A percentile compares a stretch with the other conserved stretches of the same genome.
These are phyloP conservation scores for Penaeus vannamei DNA, from an alignment of 1,140 invertebrate genomes.

Conservation along the genomic window DNA sequence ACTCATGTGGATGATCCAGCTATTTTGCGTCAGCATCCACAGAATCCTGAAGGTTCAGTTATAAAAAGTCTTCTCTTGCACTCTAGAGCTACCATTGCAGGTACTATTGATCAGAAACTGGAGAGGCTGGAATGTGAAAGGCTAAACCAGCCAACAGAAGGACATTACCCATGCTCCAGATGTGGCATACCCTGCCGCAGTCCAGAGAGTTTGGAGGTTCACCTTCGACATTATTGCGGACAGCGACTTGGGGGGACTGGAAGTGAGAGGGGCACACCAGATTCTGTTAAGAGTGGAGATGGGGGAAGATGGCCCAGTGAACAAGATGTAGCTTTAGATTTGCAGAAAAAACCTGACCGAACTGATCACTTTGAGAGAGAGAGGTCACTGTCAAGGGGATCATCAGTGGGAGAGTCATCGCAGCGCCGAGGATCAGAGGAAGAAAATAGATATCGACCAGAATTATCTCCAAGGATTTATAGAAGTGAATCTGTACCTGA, in stretches of 20 bases:
- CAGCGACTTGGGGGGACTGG: slow-evolving; percentile 78
- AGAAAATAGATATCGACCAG: slow-evolving; percentile 27
- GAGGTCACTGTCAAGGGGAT: slow-evolving; percentile 40
- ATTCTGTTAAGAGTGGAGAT: slow-evolving; percentile 80
- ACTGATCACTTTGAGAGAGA: slow-evolving; percentile 27
- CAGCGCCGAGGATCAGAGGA: slow-evolving; percentile 34
- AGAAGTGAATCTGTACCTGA: slow-evolving; percentile 46
- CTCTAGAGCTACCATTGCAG: slow-evolving; percentile 72
- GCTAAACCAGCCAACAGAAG: slow-evolving; percentile 49
- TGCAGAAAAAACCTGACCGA: slow-evolving; percentile 48
- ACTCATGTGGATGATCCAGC: slow-evolving; percentile 32
- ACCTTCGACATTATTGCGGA: slow-evolving; percentile 81
- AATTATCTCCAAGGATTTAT: slow-evolving; percentile 45
- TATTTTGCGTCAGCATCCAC: slow-evolving; percentile 66
- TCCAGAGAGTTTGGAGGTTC: slow-evolving; percentile 80
- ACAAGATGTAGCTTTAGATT: slow-evolving; percentile 55
- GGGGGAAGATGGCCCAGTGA: slow-evolving; percentile 77
- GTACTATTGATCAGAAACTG: slow-evolving; percentile 42
- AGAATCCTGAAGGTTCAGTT: slow-evolving; percentile 80
- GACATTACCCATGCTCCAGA: slow-evolving; percentile 12
- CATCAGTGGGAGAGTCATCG: slow-evolving; percentile 36
- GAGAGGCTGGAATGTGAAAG: slow-evolving; percentile 38
- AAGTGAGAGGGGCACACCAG: slow-evolving; percentile 78
- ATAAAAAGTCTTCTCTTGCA: slow-evolving; percentile 88
- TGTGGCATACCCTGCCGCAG: slow-evolving; percentile 75